Base-by-base conservation (phyloP, 2,888 invertebrate genomes). In the Cynaeus angustus region DNA sequence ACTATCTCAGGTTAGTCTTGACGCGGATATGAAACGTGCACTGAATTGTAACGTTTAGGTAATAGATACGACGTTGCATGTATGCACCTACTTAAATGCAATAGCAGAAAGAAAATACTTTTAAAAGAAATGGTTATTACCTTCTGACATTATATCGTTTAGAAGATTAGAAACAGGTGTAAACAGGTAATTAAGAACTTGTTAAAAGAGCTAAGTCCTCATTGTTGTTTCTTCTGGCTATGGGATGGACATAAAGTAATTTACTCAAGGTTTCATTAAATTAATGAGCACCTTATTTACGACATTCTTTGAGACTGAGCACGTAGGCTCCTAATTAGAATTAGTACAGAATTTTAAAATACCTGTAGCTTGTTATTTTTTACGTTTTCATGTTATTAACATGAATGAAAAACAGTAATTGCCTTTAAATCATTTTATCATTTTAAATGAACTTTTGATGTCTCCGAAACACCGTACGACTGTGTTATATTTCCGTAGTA, bases 1-100 rank as follows among this genome's bases (percentile, higher is more conserved):
- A 67, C 58, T 67, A 67, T 59, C 41, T 67, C 64, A 56, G 33
- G 26, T 68, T 64, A 53, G 45, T 46, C 52, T 61, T 64, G 68
- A 68, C 56, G 46, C 37, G 14, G 37, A 21, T 52, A 56, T 48
- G 28, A 52, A 45, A 66, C 66, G 56, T 65, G 65, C 1, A 37
- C 45, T 3, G 48, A 55, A 66, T 66, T 48, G 10, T 16, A 48
- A 56, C 14, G 53, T 43, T 13, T n/a, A 6, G 28, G 59, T 37
- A 59, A 59, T 59, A 45, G 21, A 46, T 5, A 41, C 12, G 6
- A 41, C n/a, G 8, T 46, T 50, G 48, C 26, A 50, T 28, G 7
- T 50, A n/a, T 50, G 16, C 28, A 50, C n/a, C 10, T 28, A 21
- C 33, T 33, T 33, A 33, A 33, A 2, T 33, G 7, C n/a, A 33